Percentiles rank a stretch among this genome's conserved stretches.
These are phyloP conservation scores for Carassius gibelio DNA, from an alignment of 2,113 vertebrate species.

Conservation along the genomic window DNA sequence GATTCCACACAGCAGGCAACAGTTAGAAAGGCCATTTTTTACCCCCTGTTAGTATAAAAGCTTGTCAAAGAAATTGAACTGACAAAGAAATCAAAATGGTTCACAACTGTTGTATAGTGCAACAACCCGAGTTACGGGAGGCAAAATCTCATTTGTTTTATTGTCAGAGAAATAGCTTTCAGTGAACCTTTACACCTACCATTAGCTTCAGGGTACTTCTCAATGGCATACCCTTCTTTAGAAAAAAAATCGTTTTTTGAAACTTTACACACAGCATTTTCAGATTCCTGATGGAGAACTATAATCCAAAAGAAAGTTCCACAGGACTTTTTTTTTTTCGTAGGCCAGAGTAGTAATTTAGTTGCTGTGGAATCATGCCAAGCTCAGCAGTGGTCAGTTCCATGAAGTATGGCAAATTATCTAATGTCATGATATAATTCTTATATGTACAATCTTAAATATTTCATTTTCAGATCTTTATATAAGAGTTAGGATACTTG, in stretches of 20 bases:
- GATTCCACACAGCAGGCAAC: not conserved
- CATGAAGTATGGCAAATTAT: not conserved
- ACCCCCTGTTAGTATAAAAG: slow-evolving; percentile 1
- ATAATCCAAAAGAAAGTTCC: not conserved
- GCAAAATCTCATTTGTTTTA: not conserved
- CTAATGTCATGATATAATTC: not conserved
- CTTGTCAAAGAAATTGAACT: not conserved
- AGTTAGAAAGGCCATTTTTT: not conserved
- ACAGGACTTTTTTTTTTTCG: not conserved
- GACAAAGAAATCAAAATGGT: not conserved
- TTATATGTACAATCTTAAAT: not conserved
- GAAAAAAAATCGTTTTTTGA: not conserved
- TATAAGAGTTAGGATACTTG: not conserved
- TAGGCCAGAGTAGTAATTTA: not conserved
- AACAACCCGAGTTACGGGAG: not conserved
- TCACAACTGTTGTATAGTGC: not conserved
- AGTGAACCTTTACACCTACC: not conserved
- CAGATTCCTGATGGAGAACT: not conserved
- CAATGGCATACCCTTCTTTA: not conserved
- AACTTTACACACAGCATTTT: not conserved
- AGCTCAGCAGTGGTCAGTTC: not conserved
- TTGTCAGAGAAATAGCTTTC: not conserved
- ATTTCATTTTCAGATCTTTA: not conserved
- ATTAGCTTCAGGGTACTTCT: not conserved
- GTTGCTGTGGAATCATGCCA: not conserved